Evolutionary conservation across 2,888 invertebrate species (phyloP), one percentile per base, ranked within the genome.

Genomic region (Heliconius charithonia): DNA sequence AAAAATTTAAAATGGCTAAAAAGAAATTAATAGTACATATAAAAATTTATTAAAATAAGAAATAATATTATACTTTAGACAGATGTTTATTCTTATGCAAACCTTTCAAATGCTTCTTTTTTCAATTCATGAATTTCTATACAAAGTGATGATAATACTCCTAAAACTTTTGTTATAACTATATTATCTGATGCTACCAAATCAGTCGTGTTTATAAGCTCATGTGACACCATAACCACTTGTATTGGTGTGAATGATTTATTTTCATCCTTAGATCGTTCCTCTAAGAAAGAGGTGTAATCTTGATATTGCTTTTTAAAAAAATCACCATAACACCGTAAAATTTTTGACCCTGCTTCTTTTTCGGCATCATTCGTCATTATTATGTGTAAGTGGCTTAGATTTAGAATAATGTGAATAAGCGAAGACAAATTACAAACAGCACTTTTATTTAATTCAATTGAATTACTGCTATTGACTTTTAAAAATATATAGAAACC

Each of bases 181-280:
- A 97, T 97, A 87, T 98, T 98, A 90, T 98, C 98, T 37, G 98
- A 97, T 83, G 97, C 96, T 19, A 97, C 96, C 80, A 98, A 90
- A 83, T 97, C 96, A 56, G 97, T 92, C 56, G 97, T 89, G 7
- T 96, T 94, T 22, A 96, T 93, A 82, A 96, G 95, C 90, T 98
- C 98, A 83, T 91, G 94, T 3, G 96, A 95, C 66, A 84, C 85
- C 86, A 93, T 88, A 56, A 84, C 83, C 65, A 93, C 87, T 88
- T 92, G 89, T 82, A 94, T 89, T 1, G 93, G 92, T 75, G 88
- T 85, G 84, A 87, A 93, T 41, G 89, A 89, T 85, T 90, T 93
- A 82, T 94, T 94, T 76, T 89, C 89, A 76, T 90, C 88, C 87
- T 89, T 89, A 32, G 74, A 83, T 75, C 85, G 87, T 82, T 87